Evolutionary conservation across 2,113 vertebrate species (phyloP).

Genomic region (Brachirus orientalis): DNA sequence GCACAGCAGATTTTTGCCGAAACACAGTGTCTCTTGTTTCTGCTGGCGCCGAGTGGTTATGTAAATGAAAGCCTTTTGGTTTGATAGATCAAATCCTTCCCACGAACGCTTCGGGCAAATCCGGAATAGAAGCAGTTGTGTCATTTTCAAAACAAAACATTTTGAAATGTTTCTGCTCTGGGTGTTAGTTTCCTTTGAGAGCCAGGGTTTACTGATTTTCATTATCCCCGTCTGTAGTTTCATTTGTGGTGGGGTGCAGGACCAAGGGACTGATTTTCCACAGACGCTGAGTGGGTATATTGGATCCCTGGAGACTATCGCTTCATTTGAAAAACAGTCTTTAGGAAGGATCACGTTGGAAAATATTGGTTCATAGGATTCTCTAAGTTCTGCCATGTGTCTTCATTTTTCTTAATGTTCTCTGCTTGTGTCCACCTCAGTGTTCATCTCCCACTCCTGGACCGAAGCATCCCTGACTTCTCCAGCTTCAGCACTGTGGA

Average conservation of each 20-base stretch:
- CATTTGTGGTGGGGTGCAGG: constrained; percentile 57
- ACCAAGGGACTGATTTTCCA: constrained; percentile 66
- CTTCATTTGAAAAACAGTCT: constrained; percentile 74
- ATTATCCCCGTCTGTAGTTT: constrained; percentile 62
- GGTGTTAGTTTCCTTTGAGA: constrained; percentile 67
- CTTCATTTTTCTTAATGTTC: constrained; percentile 21
- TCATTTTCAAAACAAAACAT: constrained; percentile 71
- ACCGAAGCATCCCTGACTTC: constrained; percentile 97
- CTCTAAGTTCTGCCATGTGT: constrained; percentile 5
- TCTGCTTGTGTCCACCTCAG: constrained; percentile 73
- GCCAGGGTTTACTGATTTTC: constrained; percentile 58
- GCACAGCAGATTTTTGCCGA: constrained; percentile 42
- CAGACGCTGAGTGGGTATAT: constrained; percentile 62
- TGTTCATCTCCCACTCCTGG: constrained; percentile 94
- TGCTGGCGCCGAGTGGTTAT: constrained; percentile 69
- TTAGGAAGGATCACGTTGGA: constrained; percentile 63
- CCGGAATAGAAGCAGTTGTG: constrained; percentile 55
- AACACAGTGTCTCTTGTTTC: constrained; percentile 70
- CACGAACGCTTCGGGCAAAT: constrained; percentile 55
- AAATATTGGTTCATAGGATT: constrained; percentile 55
- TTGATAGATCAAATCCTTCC: constrained; percentile 69
- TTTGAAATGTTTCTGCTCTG: constrained; percentile 55
- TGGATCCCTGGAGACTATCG: constrained; percentile 70
- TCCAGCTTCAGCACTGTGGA: constrained; percentile 98
- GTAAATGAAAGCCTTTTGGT: constrained; percentile 77